Base-by-base conservation (phyloP, 2,113 vertebrate species). In the Corydoras maculifer region DNA sequence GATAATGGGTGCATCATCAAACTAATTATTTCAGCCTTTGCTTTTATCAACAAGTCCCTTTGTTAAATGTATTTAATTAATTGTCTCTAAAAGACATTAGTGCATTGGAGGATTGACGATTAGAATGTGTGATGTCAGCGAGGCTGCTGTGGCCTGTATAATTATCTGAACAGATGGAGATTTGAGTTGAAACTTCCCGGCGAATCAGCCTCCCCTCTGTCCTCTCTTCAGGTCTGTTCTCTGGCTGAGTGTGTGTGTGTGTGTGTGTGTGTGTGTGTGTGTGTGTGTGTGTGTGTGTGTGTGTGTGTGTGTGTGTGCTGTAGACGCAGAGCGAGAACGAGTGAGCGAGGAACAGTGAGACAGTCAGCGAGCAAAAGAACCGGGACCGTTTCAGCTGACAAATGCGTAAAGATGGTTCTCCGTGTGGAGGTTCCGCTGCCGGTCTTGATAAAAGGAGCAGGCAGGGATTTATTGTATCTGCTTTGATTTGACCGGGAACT, bases 161-260 rank as follows among this genome's bases (percentile, higher is more conserved):
- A 80, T 80, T 80, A 78, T 74, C 79, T 50, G 57, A 80, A 76
- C 79, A 78, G 79, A 80, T 72, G 79, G 79, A 73, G 79, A 78
- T 80, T 77, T 78, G 58, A 67, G 62, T 58, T 73, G 66, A 80
- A 80, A 73, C 69, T 15, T 65, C 58, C 62, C 25, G 9, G 69
- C 32, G n/a, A 63, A 72, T 67, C 78, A 30, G 67, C 53, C 65
- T 53, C 69, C 62, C 61, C 59, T 75, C 76, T 75, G 51, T 75
- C 62, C 73, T 69, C 68, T 75, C 60, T 50, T 69, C 62, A 58
- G n/a, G 61, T 67, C 73, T 13, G 49, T 62, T 65, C 49, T n/a
- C 4, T 51, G 43, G 4, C 35, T 43, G 18, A 60, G 59, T 18
- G 58, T 54, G 58, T 18, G 54, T 72, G 31, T 65, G 60, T 32